Conservation (phyloP, 2,888 invertebrate genomes). For the Protonemura montana region DNA sequence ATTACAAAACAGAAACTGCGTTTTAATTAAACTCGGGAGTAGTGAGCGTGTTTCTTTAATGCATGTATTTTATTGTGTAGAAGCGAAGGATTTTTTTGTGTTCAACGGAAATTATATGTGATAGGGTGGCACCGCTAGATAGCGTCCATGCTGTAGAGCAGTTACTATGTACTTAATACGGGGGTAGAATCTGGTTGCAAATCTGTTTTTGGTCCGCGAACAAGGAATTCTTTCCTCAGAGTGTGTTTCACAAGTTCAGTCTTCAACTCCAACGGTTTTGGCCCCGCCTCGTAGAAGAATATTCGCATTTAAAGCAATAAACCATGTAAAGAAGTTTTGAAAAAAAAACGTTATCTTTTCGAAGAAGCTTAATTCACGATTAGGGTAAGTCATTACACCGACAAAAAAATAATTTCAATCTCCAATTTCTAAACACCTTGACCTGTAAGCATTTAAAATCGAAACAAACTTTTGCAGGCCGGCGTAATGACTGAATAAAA, state of each 20-base stretch:
- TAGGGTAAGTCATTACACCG: no score
- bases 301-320: not conserved
- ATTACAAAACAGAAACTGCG: constrained; percentile 13
- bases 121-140: not conserved
- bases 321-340: not conserved
- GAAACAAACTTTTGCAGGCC: no score
- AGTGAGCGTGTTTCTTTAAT: constrained; percentile 13
- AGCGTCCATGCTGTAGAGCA: constrained; percentile 13
- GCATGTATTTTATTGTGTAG: constrained; percentile 22
- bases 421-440: no score
- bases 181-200: not conserved
- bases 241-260: not conserved
- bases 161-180: constrained; percentile 7
- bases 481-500: no score
- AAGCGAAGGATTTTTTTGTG: not conserved
- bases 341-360: no score
- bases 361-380: no score
- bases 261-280: not conserved
- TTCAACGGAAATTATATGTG: constrained; percentile 15
- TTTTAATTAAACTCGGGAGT: constrained; percentile 17
- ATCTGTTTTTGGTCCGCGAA: constrained; percentile 14
- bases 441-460: no score
- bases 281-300: not conserved
- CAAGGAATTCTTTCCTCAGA: not conserved
- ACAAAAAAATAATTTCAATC: no score